Evolutionary conservation across 2,797 vertebrate species (phyloP).

Genomic region (Alcedo atthis): DNA sequence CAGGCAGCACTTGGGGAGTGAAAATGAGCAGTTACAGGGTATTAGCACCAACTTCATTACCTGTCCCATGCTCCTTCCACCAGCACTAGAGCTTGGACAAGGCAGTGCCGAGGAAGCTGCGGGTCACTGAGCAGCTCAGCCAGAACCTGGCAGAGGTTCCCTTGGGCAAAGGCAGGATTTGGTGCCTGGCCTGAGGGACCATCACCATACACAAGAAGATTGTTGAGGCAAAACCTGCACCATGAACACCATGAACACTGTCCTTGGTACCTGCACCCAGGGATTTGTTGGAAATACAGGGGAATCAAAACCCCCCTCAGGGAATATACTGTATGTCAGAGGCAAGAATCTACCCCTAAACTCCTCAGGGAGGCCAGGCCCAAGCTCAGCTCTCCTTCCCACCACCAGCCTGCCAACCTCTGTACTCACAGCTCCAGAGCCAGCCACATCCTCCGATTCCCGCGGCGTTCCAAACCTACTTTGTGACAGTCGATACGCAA

Average conservation of each 20-base stretch:
- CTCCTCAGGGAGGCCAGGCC: rapidly evolving
- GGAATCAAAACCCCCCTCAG: not conserved
- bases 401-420: not conserved
- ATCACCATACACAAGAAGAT: not conserved
- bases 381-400: not conserved
- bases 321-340: rapidly evolving
- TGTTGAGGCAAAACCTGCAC: not conserved
- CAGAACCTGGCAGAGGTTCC: not conserved
- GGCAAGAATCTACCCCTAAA: rapidly evolving
- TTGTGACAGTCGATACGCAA: rapidly evolving
- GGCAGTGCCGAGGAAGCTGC: not conserved
- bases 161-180: too few species aligned
- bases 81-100: rapidly evolving
- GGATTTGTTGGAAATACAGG: not conserved
- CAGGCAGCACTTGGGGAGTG: rapidly evolving
- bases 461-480: rapidly evolving
- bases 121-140: rapidly evolving
- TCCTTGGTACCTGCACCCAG: not conserved
- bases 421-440: not conserved
- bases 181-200: rapidly evolving
- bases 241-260: rapidly evolving
- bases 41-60: not conserved
- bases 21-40: rapidly evolving
- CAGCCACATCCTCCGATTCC: not conserved
- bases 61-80: rapidly evolving